Conservation (phyloP, 2,888 invertebrate species). For the Didymodactylos carnosus region DNA sequence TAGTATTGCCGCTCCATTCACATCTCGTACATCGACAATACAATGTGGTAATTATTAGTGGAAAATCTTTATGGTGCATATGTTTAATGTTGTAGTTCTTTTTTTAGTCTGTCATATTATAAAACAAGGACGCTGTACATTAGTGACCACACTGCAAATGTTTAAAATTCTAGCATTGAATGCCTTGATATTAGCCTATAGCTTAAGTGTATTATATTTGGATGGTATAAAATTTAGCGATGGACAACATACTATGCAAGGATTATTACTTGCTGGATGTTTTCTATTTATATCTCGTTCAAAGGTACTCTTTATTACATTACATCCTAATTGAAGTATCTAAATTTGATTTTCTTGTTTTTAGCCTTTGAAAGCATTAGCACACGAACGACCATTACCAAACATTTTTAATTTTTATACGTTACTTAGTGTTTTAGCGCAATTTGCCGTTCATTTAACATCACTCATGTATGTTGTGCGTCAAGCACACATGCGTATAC, state of each 20-base stretch:
- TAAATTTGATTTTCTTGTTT: slow-evolving; percentile 18
- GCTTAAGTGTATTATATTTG: slow-evolving; percentile 87
- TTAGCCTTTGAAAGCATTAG: slow-evolving; percentile 67
- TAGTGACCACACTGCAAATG: slow-evolving; percentile 98
- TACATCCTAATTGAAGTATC: no score
- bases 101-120: slow-evolving; percentile 88
- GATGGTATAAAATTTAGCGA: slow-evolving; percentile 95
- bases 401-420: slow-evolving; percentile 98
- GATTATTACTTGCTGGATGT: slow-evolving; percentile 76
- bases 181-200: slow-evolving; percentile 87
- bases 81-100: no score
- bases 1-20: slow-evolving; percentile 95
- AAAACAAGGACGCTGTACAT: slow-evolving; percentile 92
- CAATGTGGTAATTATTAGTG: slow-evolving; percentile 67
- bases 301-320: no score
- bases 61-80: no score
- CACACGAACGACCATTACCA: slow-evolving; percentile 77
- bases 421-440: slow-evolving; percentile 71
- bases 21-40: slow-evolving; percentile 83
- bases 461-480: slow-evolving; percentile 66
- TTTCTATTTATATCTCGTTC: slow-evolving; percentile 94
- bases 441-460: slow-evolving; percentile 80
- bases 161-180: slow-evolving; percentile 97
- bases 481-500: slow-evolving; percentile 41
- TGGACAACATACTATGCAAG: slow-evolving; percentile 88